Conservation (phyloP, 2,113 vertebrate genomes). For the Alexandromys fortis region DNA sequence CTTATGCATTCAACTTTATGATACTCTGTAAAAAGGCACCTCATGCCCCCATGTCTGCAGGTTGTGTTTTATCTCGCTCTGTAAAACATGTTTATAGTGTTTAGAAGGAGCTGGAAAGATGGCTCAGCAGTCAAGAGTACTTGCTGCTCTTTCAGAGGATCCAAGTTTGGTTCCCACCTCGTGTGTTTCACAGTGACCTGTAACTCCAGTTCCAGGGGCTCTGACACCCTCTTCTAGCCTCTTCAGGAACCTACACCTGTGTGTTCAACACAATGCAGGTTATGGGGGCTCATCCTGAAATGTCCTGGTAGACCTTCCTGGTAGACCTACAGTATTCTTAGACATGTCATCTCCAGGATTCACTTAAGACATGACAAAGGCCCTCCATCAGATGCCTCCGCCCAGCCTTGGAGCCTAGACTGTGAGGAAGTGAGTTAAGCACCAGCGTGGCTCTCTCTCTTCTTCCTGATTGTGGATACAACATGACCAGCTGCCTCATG, state of each 20-base stretch:
- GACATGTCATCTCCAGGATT: rapidly evolving
- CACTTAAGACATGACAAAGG: no score
- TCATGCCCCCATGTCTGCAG: not conserved
- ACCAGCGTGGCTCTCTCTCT: not conserved
- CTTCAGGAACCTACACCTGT: no score
- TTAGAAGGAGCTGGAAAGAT: not conserved
- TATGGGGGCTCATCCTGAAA: not conserved
- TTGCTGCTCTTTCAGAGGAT: not conserved
- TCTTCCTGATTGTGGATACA: not conserved
- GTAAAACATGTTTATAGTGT: not conserved
- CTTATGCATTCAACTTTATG: not conserved
- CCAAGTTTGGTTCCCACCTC: not conserved
- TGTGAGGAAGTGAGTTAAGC: not conserved
- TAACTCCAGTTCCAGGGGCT: not conserved
- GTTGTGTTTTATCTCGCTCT: not conserved
- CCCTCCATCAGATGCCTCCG: not conserved
- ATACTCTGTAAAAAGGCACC: not conserved
- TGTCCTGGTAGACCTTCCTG: rapidly evolving
- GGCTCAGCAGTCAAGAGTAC: not conserved
- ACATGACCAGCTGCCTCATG: not conserved
- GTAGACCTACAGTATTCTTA: rapidly evolving
- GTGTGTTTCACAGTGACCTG: not conserved
- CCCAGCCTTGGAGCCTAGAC: not conserved
- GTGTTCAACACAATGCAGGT: no score
- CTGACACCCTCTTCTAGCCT: not conserved